Evolutionary conservation across 2,888 invertebrate genomes (phyloP).

Genomic region (Megamerina dolium): DNA sequence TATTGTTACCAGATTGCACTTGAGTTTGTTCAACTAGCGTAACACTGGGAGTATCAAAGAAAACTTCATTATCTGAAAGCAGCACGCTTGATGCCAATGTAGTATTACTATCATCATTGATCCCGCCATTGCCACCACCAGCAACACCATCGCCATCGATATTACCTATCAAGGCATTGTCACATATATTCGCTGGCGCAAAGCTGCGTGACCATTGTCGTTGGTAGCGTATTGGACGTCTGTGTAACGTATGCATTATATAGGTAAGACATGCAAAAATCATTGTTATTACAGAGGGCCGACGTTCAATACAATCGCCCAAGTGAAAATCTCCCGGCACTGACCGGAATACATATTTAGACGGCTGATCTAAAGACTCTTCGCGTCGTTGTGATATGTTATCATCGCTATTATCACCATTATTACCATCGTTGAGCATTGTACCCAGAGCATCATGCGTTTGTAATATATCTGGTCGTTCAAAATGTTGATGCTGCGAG

Average conservation of each 20-base stretch:
- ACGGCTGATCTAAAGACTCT: too few species aligned
- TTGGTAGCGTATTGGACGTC: slow-evolving; percentile 34
- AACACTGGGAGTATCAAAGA: too few species aligned
- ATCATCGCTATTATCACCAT: slow-evolving; percentile 9
- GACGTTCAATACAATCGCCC: slow-evolving; percentile 47
- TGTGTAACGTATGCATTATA: slow-evolving; percentile 55
- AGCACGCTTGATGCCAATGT: slow-evolving; percentile 15
- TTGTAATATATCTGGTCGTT: slow-evolving; percentile 48
- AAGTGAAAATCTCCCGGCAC: slow-evolving; percentile 28
- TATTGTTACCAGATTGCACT: too few species aligned
- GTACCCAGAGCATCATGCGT: slow-evolving; percentile 34
- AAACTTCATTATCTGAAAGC: slow-evolving; percentile 53
- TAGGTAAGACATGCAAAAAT: slow-evolving; percentile 41
- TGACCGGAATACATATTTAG: slow-evolving; percentile 3
- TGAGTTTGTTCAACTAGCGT: too few species aligned
- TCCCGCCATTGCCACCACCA: too few species aligned
- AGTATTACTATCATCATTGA: background rate
- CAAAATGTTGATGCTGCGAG: slow-evolving; percentile 26
- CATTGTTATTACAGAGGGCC: slow-evolving; percentile 45
- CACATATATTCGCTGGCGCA: slow-evolving; percentile 53
- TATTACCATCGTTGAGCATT: slow-evolving; percentile 20
- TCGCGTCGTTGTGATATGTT: too few species aligned
- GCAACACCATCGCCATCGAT: slow-evolving; percentile 14
- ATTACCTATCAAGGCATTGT: slow-evolving; percentile 24
- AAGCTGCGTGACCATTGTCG: slow-evolving; percentile 68